A percentile compares a stretch with the other conserved stretches of the same genome.
These are phyloP conservation scores for Phylloscopus whistleri DNA, from an alignment of 2,113 vertebrate genomes.

Conservation along the genomic window DNA sequence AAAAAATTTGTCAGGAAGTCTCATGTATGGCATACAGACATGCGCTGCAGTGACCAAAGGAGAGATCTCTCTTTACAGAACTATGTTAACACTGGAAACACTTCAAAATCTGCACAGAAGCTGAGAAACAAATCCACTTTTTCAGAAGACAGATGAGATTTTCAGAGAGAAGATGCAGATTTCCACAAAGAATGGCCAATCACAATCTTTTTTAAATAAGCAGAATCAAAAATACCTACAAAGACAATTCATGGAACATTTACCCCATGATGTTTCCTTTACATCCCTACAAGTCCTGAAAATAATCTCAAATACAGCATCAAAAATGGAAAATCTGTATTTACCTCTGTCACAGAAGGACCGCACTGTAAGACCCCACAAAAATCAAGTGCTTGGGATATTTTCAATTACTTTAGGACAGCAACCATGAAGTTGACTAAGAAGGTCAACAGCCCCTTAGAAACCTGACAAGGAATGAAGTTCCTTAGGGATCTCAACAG, in stretches of 20 bases:
- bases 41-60: neutral
- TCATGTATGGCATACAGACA: rapidly evolving
- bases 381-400: neutral
- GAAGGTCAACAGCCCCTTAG: neutral
- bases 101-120: neutral
- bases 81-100: neutral
- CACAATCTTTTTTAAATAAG: neutral
- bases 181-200: neutral
- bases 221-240: neutral
- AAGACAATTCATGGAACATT: neutral
- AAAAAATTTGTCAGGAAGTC: neutral
- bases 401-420: neutral
- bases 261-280: neutral
- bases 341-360: neutral
- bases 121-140: neutral
- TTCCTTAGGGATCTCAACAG: neutral
- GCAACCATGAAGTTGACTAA: neutral
- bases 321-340: neutral
- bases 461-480: neutral
- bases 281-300: neutral
- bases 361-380: rapidly evolving
- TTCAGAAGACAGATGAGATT: neutral
- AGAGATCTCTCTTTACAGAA: neutral
- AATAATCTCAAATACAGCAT: neutral
- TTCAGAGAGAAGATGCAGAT: neutral